phyloP scores from a whole-genome alignment of 1,140 invertebrate species.

The Chymomyza costata region DNA sequence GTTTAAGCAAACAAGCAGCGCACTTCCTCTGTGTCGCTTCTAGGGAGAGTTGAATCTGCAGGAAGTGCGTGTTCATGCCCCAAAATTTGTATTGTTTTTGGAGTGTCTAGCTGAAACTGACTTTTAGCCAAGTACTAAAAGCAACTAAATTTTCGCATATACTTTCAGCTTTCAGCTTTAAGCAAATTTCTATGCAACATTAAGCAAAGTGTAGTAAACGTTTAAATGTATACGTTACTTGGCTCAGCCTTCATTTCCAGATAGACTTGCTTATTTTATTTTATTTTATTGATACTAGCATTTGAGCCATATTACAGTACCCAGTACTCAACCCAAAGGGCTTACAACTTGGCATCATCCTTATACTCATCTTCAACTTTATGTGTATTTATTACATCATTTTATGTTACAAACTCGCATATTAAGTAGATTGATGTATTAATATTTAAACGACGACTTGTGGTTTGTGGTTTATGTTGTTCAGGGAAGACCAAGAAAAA shows the following conservation, averaged over 20 bases:
- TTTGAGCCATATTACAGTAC: conserved; percentile 11
- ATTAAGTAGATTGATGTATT: conserved; percentile 74
- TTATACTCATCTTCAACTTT: conserved; percentile 25
- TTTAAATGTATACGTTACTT: too few species aligned
- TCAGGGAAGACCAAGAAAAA: conserved; percentile 13
- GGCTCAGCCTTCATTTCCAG: not conserved
- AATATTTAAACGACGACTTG: conserved; percentile 72
- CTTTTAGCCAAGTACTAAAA: conserved; percentile 58
- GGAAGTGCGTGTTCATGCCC: conserved; percentile 55
- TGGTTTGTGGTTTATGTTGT: conserved; percentile 31
- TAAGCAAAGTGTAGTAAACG: too few species aligned
- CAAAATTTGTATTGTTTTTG: conserved; percentile 60
- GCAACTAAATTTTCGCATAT: too few species aligned
- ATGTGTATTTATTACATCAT: conserved; percentile 62
- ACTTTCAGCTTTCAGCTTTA: too few species aligned
- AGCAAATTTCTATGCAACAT: too few species aligned
- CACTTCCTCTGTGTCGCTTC: conserved; percentile 50
- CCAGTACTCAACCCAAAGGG: too few species aligned
- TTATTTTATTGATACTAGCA: conserved; percentile 7
- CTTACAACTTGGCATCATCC: too few species aligned
- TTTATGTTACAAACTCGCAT: conserved; percentile 64
- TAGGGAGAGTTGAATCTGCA: conserved; percentile 19
- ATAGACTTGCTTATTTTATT: conserved; percentile 16
- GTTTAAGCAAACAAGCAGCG: conserved; percentile 55
- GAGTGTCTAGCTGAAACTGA: conserved; percentile 39